Percentiles rank a stretch among this genome's conserved stretches.
Conservation (phyloP, 2,797 vertebrate species). For the Pterois miles region DNA sequence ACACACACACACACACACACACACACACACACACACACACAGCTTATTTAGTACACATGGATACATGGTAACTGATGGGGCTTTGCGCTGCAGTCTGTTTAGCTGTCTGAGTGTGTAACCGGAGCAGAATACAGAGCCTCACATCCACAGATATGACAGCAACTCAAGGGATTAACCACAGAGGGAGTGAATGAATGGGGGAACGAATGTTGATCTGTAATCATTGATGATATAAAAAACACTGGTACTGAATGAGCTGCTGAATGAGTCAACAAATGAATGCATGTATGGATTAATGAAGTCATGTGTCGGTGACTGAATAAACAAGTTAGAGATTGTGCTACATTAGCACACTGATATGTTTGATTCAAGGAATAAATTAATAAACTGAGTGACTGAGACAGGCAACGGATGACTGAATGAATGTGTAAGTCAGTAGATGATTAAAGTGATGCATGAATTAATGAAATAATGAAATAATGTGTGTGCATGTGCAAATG, state of each 20-base stretch:
- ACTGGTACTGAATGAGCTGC: not conserved
- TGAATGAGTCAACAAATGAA: not conserved
- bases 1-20: conserved; percentile 9
- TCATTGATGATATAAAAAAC: not conserved
- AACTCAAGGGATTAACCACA: not conserved
- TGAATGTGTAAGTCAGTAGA: not conserved
- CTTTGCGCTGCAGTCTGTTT: conserved; percentile 31
- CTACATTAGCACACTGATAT: not conserved
- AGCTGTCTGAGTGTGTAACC: conserved; percentile 14
- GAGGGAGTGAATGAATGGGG: not conserved
- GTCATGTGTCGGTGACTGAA: not conserved
- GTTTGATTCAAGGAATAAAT: not conserved
- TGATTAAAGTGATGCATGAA: not conserved
- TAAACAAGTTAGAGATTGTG: not conserved
- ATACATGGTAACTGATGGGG: conserved; percentile 46
- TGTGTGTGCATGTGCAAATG: not conserved
- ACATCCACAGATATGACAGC: not conserved
- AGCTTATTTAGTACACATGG: conserved; percentile 3
- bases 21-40: conserved; percentile 8
- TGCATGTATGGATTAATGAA: not conserved
- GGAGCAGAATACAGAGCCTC: not conserved
- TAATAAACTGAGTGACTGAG: not conserved
- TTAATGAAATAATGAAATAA: not conserved
- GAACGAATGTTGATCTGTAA: not conserved
- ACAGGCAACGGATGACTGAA: not conserved